Conservation (phyloP, 2,797 vertebrate genomes). For the Sebastes diploproa region DNA sequence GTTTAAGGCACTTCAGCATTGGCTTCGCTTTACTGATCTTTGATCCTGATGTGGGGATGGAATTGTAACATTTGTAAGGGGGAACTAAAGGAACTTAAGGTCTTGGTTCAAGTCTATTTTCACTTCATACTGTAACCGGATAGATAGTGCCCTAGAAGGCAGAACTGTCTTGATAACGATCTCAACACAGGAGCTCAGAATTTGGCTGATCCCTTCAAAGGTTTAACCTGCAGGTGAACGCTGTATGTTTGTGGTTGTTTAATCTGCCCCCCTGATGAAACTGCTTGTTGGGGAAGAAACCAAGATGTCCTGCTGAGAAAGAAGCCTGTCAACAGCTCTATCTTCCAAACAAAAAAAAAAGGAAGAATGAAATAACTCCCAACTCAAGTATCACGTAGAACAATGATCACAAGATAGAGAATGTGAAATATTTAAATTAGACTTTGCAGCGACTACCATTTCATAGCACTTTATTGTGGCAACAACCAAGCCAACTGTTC, state of each 20-base stretch:
- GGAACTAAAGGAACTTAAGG: not conserved
- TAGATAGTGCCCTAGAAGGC: slow-evolving; percentile 5
- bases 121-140: not conserved
- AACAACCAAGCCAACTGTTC: not conserved
- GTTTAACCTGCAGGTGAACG: slow-evolving; percentile 29
- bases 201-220: slow-evolving; percentile 32
- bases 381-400: not conserved
- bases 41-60: slow-evolving; percentile 3
- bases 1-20: no score
- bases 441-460: not conserved
- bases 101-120: slow-evolving; percentile 5
- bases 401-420: not conserved
- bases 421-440: not conserved
- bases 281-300: not conserved
- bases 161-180: slow-evolving; percentile 23
- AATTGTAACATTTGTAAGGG: slow-evolving; percentile 14
- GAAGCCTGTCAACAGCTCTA: not conserved
- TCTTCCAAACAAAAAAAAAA: not conserved
- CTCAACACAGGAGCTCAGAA: slow-evolving; percentile 13
- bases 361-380: not conserved
- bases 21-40: not conserved
- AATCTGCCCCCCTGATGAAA: slow-evolving; percentile 2
- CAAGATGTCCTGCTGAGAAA: not conserved
- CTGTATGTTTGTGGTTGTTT: slow-evolving; percentile 12
- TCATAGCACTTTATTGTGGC: not conserved